phyloP scores from a whole-genome alignment of 1,140 invertebrate species.

The Trigoniulus corallinus region DNA sequence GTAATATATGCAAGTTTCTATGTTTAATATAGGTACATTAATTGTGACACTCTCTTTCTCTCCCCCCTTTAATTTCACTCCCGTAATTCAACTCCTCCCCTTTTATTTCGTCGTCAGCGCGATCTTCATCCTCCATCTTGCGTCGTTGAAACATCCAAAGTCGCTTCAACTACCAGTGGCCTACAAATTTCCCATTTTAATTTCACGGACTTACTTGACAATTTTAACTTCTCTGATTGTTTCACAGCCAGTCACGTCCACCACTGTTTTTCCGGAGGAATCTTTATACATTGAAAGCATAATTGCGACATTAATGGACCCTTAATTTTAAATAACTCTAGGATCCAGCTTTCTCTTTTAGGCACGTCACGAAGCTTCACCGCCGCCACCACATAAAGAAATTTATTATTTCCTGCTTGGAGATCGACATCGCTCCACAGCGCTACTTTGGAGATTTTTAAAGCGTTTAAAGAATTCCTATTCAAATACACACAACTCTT shows the following conservation, averaged over 20 bases:
- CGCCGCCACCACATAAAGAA: too few species aligned
- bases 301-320: too few species aligned
- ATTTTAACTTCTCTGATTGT: not conserved
- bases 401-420: too few species aligned
- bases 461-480: too few species aligned
- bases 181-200: not conserved
- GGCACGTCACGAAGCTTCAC: too few species aligned
- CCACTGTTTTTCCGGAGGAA: not conserved
- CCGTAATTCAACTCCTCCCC: not conserved
- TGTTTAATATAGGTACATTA: not conserved
- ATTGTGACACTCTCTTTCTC: not conserved
- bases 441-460: too few species aligned
- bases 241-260: not conserved
- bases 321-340: too few species aligned
- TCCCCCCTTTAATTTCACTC: not conserved
- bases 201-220: not conserved
- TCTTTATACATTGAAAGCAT: not conserved
- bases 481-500: too few species aligned
- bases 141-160: not conserved
- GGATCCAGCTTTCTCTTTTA: too few species aligned
- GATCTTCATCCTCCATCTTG: not conserved
- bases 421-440: too few species aligned
- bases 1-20: not conserved
- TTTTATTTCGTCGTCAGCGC: not conserved
- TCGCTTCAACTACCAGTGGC: not conserved